A percentile compares a stretch with the other conserved stretches of the same genome.
Conservation (phyloP, 2,797 vertebrate species). For the Momotus momota region DNA sequence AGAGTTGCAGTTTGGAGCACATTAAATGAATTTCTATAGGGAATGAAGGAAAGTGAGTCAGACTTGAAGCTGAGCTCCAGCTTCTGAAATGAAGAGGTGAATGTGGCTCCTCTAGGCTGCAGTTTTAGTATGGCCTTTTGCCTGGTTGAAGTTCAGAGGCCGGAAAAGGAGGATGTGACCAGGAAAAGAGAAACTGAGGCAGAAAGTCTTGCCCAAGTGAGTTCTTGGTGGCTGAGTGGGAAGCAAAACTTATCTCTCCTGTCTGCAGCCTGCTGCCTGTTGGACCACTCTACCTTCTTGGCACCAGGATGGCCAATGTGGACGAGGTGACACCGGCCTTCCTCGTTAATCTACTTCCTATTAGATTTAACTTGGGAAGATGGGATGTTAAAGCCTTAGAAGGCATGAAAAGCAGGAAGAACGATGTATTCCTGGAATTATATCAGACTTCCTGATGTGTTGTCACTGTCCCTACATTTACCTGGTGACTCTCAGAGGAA, state of each 20-base stretch:
- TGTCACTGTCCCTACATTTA: neutral
- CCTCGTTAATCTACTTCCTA: neutral
- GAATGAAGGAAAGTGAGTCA: accelerated
- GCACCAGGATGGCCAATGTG: neutral
- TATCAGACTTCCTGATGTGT: neutral
- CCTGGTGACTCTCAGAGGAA: neutral
- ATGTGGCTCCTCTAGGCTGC: accelerated
- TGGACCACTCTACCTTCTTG: neutral
- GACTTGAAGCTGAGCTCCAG: neutral
- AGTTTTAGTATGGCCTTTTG: accelerated
- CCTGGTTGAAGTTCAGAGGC: neutral
- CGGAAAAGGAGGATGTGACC: neutral
- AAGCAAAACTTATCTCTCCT: neutral
- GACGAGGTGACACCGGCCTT: neutral
- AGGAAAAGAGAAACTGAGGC: neutral
- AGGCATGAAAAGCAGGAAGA: neutral
- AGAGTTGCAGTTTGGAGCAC: accelerated
- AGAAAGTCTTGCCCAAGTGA: neutral
- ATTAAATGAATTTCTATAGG: neutral
- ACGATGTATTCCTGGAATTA: neutral
- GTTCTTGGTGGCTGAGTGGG: accelerated
- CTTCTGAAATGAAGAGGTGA: neutral
- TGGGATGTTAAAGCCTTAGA: neutral
- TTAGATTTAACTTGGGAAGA: neutral
- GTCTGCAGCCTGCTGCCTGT: neutral